Evolutionary conservation across 1,140 invertebrate genomes (phyloP).

Genomic region (Cydia amplana): DNA sequence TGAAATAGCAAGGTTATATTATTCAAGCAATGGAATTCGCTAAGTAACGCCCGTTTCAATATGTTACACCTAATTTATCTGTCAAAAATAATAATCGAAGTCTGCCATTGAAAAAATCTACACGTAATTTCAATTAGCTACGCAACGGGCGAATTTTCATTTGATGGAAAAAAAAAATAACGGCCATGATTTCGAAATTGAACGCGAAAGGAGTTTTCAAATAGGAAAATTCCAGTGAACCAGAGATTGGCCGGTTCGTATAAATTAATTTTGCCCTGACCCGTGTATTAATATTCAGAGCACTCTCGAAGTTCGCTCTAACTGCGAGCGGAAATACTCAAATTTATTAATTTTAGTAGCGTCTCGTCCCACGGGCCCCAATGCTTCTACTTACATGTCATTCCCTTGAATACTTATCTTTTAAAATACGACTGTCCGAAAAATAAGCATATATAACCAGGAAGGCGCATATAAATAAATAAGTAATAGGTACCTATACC

Average conservation of each 20-base stretch:
- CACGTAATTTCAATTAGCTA: constrained; percentile 2
- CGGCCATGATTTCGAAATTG: constrained; percentile 54
- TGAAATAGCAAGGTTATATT: too few species aligned
- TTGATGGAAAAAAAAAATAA: constrained; percentile 38
- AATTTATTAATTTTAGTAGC: constrained; percentile 66
- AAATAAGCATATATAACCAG: not conserved
- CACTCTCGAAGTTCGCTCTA: constrained; percentile 45
- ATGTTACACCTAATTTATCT: not conserved
- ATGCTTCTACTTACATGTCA: constrained; percentile 47
- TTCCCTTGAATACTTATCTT: constrained; percentile 35
- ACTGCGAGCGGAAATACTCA: constrained; percentile 54
- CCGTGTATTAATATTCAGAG: constrained; percentile 51
- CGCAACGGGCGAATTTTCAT: not conserved
- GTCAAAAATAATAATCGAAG: not conserved
- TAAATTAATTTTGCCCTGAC: constrained; percentile 71
- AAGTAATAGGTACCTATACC: too few species aligned
- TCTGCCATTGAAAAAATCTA: not conserved
- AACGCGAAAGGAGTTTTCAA: constrained; percentile 60
- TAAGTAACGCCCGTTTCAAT: not conserved
- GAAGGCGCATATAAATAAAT: too few species aligned
- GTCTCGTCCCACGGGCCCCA: constrained; percentile 45
- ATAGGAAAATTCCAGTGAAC: constrained; percentile 60
- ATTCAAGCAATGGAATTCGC: too few species aligned
- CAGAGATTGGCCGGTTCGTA: constrained; percentile 59
- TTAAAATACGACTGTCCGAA: not conserved